Evolutionary conservation across 2,797 vertebrate species (phyloP).

Genomic region (Dryobates pubescens): DNA sequence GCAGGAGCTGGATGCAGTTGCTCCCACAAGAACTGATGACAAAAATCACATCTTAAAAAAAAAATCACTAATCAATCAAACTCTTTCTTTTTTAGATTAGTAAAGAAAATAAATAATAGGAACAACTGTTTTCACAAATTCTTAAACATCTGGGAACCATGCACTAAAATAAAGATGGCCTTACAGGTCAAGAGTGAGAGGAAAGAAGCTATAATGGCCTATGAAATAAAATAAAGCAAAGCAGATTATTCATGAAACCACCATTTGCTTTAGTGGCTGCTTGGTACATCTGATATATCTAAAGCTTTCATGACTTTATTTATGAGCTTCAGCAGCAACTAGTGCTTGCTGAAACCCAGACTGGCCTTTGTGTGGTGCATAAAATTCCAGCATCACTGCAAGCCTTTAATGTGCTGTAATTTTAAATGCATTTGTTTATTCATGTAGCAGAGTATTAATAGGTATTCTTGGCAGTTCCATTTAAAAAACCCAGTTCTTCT

Average conservation of each 20-base stretch:
- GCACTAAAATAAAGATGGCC: neutral
- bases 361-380: neutral
- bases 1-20: neutral
- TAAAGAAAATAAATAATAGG: neutral
- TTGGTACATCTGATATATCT: neutral
- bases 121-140: neutral
- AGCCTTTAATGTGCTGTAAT: neutral
- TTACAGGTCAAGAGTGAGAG: neutral
- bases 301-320: neutral
- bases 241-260: neutral
- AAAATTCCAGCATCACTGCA: neutral
- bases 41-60: neutral
- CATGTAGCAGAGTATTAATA: neutral
- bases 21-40: neutral
- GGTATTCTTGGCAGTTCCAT: neutral
- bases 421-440: neutral
- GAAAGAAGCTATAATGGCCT: neutral
- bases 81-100: neutral
- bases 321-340: neutral
- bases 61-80: neutral
- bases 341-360: neutral
- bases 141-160: neutral
- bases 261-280: neutral
- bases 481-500: neutral
- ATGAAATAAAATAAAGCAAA: neutral